A percentile compares a stretch with the other conserved stretches of the same genome.
Evolutionary conservation across 2,888 invertebrate genomes (phyloP).

Genomic region (Orthosia gracilis): DNA sequence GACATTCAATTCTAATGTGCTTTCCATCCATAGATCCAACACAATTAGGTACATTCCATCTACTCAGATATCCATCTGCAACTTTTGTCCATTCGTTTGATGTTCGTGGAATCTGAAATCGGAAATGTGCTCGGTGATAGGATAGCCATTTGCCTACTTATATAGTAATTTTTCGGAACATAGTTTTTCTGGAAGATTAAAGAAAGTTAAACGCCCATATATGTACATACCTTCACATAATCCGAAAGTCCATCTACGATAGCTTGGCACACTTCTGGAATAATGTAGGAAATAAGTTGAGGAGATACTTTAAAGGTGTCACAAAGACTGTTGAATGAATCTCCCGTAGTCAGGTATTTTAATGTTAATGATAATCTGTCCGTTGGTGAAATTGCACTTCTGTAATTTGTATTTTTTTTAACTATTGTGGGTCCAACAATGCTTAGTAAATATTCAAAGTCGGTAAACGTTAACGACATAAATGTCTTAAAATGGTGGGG

Average conservation of each 20-base stretch:
- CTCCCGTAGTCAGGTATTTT: conserved; percentile 45
- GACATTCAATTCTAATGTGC: conserved; percentile 1
- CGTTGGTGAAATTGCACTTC: conserved; percentile 45
- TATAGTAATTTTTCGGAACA: conserved; percentile 52
- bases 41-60: conserved; percentile 36
- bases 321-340: conserved; percentile 50
- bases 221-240: conserved; percentile 52
- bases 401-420: conserved; percentile 34
- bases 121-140: conserved; percentile 24
- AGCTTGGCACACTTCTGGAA: conserved; percentile 49
- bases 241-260: conserved; percentile 48
- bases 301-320: conserved; percentile 51
- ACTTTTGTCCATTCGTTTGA: conserved; percentile 36
- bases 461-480: conserved; percentile 55
- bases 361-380: conserved; percentile 39
- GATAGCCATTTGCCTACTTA: conserved; percentile 54
- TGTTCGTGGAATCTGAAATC: conserved; percentile 38
- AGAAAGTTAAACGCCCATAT: conserved; percentile 51
- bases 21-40: conserved; percentile 9
- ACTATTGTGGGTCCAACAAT: conserved; percentile 62
- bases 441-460: conserved; percentile 63
- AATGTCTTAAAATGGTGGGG: conserved; percentile 39
- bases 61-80: conserved; percentile 40
- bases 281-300: conserved; percentile 51
- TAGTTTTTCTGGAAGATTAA: conserved; percentile 53